phyloP scores from a whole-genome alignment of 2,888 invertebrate genomes.

The Sminthurinus aureus region DNA sequence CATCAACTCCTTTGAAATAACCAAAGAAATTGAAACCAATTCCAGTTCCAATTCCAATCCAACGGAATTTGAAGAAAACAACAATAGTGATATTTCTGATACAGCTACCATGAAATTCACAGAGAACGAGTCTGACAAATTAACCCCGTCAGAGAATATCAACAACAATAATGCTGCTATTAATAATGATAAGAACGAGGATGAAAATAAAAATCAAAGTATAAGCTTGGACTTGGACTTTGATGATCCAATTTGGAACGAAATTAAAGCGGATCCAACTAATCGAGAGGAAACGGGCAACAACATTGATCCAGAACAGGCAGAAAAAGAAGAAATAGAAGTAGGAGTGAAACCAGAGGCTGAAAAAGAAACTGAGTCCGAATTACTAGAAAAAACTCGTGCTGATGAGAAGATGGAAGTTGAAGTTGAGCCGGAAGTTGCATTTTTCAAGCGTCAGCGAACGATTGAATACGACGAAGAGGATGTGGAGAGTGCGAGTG shows the following conservation, averaged over 20 bases:
- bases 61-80: background rate
- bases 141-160: too few relatives aligned
- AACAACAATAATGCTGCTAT: background rate
- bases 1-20: too few relatives aligned
- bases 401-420: background rate
- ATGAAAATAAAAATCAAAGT: background rate
- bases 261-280: slow-evolving; percentile 22
- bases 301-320: background rate
- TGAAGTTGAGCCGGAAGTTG: background rate
- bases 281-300: background rate
- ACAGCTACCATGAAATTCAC: background rate
- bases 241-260: slow-evolving; percentile 32
- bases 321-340: background rate
- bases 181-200: background rate
- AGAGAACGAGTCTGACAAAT: background rate
- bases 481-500: slow-evolving; percentile 19
- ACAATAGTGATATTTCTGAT: background rate
- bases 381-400: background rate
- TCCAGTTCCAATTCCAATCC: background rate
- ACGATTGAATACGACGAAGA: slow-evolving; percentile 3
- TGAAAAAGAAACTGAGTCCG: background rate
- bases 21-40: background rate
- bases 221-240: slow-evolving; percentile 9
- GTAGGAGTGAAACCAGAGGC: background rate
- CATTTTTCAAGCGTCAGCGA: background rate